Base-by-base conservation (phyloP, 2,888 invertebrate species). In the Chrysolina haemoptera region DNA sequence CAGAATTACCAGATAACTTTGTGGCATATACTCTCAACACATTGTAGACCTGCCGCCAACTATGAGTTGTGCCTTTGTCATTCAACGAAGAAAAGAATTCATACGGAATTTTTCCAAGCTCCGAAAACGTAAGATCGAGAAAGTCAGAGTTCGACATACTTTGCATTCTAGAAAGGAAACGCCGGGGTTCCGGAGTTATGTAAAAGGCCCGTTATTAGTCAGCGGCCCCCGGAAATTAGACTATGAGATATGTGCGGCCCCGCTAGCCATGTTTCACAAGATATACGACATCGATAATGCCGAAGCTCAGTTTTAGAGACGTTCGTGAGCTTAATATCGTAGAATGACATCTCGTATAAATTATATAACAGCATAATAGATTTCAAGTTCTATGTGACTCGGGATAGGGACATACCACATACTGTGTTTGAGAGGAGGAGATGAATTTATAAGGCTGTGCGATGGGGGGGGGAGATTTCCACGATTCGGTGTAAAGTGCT, bases 131-230 rank as follows among this genome's bases (percentile, higher is more conserved):
- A 67, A 62, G 67, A 35, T 35, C 9, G 68, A 18, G 62, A 62
- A 59, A 73, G 68, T 65, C 64, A 64, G 65, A 70, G 66, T 71
- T 71, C 74, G 68, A 63, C 71, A 59, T 70, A 76, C 65, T 78
- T 78, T 76, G 76, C 80, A 81, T 83, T 81, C 80, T 71, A 78
- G 78, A 74, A 78, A 79, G 83, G 81, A 82, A 81, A 79, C 81
- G 77, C 76, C 75, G 66, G 76, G 71, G 76, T 78, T 77, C 78
- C 78, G 81, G 82, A 66, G 66, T 66, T 83, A 84, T 83, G 84
- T 81, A 83, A 82, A 83, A 83, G 83, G 83, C 76, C 82, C 74
- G 84, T 84, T 84, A 84, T 84, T 84, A 84, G 84, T 84, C 83
- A 84, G 81, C 81, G 82, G 81, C 80, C 81, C 77, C 81, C 83